Evolutionary conservation across 2,797 vertebrate species (phyloP).

Genomic region (Schizopygopsis pylzovi): DNA sequence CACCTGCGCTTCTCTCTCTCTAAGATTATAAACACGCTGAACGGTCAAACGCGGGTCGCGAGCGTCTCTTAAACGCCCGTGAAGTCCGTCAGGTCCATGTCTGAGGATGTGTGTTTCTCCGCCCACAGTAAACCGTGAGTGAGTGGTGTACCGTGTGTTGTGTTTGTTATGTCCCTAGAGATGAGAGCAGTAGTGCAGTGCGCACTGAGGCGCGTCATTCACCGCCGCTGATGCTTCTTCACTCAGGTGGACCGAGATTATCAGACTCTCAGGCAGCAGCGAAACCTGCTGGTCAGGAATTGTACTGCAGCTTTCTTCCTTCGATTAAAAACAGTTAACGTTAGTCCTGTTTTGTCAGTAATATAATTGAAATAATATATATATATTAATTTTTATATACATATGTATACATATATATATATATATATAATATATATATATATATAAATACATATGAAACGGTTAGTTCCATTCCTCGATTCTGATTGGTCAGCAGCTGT

Average conservation of each 20-base stretch:
- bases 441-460: too few relatives aligned
- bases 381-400: too few relatives aligned
- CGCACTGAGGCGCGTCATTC: slow-evolving; percentile 49
- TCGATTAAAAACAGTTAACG: not conserved
- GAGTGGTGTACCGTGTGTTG: slow-evolving; percentile 26
- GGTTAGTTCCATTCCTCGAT: too few relatives aligned
- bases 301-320: not conserved
- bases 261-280: slow-evolving; percentile 16
- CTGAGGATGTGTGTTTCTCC: slow-evolving; percentile 30
- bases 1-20: slow-evolving; percentile 23
- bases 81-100: slow-evolving; percentile 30
- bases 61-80: not conserved
- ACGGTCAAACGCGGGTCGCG: not conserved
- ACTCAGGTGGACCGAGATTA: slow-evolving; percentile 14
- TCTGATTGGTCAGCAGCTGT: too few relatives aligned
- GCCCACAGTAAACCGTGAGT: not conserved
- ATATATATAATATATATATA: too few relatives aligned
- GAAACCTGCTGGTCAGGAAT: slow-evolving; percentile 65
- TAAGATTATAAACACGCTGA: not conserved
- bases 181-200: slow-evolving; percentile 58
- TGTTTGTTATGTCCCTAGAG: slow-evolving; percentile 64
- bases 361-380: too few relatives aligned
- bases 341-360: not conserved
- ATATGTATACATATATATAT: too few relatives aligned
- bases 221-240: slow-evolving; percentile 17